Evolutionary conservation across 2,888 invertebrate genomes (phyloP).

Genomic region (Portevinia maculata): DNA sequence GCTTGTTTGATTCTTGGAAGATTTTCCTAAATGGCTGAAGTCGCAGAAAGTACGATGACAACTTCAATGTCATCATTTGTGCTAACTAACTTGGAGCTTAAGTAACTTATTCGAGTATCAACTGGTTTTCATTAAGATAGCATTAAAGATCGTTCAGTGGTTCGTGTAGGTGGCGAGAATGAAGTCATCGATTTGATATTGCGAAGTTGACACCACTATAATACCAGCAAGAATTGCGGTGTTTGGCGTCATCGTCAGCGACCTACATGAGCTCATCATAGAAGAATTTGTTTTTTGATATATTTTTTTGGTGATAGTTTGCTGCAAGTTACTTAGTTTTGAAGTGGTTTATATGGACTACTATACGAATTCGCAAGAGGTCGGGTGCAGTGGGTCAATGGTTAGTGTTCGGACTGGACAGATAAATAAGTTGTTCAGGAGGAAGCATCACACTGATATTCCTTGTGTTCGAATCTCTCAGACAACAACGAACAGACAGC

Average conservation of each 20-base stretch:
- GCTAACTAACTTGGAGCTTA: not conserved
- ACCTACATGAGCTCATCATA: not conserved
- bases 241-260: not conserved
- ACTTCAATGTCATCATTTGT: not conserved
- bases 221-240: not conserved
- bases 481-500: too few species aligned
- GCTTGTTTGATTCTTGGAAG: slow-evolving; percentile 3
- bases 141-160: not conserved
- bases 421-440: too few species aligned
- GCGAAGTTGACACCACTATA: not conserved
- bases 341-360: too few species aligned
- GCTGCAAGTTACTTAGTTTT: too few species aligned
- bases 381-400: too few species aligned
- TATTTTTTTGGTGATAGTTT: too few species aligned
- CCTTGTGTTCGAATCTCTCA: too few species aligned
- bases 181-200: slow-evolving; percentile 19
- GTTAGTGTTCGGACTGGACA: too few species aligned
- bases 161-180: slow-evolving; percentile 17
- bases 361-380: too few species aligned
- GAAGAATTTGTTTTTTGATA: not conserved
- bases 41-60: not conserved
- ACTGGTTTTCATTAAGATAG: slow-evolving; percentile 11
- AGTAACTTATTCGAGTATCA: slow-evolving; percentile 6
- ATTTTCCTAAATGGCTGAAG: not conserved
- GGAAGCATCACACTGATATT: too few species aligned